Evolutionary conservation across 1,140 invertebrate genomes (phyloP), one percentile per base, ranked within the genome.

Genomic region (Drosophila arizonae): DNA sequence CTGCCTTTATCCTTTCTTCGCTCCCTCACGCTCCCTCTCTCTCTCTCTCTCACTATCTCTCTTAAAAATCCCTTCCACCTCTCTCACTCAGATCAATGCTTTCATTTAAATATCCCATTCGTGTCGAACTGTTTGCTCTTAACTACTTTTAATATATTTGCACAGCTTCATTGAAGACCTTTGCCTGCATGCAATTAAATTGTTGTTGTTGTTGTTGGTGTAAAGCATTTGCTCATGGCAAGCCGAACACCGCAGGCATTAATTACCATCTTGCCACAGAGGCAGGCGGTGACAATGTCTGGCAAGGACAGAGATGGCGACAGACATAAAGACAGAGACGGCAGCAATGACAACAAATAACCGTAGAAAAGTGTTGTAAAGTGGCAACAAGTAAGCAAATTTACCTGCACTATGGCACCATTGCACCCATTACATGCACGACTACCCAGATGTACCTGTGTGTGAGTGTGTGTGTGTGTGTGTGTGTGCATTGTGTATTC

Each of bases 381-480:
- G 67, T 72, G 68, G 64, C 76, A 63, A 73, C 76, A 61, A 48
- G 68, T 56, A 41, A 56, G 36, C 61, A 61, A 77, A 69, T 56
- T 72, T 30, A 50, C 8, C 48, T 17, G 5, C 48, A 28, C 48
- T 13, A 26, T 4, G 10, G 48, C 48, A 50, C 48, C 46, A 8
- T 26, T 48, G 45, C 45, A 2, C 3, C 13, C 71, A 30, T 54
- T 45, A 33, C 6, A 15, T 28, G 26, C 43, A 30, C 50, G 13
- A n/a, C 10, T 52, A 30, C 50, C n/a, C 26, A 52, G 24, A 21
- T 15, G 1, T 11, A n/a, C 3, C 4, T 33, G 26, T 54, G 26
- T 15, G 13, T 13, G 26, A 15, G 4, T 30, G 28, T 30, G 28
- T 30, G 28, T 30, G 28, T 30, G 3, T 5, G 28, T 36, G n/a